These are phyloP conservation scores for Parapsyche elsis DNA, from an alignment of 1,140 invertebrate genomes.

Conservation along the genomic window DNA sequence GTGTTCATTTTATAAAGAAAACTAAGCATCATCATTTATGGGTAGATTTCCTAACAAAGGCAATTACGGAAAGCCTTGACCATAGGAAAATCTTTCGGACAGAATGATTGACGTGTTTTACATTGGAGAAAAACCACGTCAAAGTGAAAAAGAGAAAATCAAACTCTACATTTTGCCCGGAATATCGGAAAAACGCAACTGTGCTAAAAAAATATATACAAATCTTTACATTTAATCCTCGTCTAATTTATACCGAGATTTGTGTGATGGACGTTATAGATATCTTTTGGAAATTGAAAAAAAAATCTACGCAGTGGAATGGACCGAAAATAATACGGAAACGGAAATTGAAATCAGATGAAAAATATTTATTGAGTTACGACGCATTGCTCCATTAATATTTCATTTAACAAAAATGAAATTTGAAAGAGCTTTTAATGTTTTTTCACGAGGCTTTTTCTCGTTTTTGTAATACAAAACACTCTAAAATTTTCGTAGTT, in stretches of 20 bases:
- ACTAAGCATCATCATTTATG: neutral
- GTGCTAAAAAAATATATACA: constrained; percentile 15
- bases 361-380: constrained; percentile 43
- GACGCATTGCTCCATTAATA: neutral
- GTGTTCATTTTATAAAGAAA: too few relatives aligned
- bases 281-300: constrained; percentile 27
- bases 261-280: constrained; percentile 24
- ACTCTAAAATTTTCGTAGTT: too few relatives aligned
- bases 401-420: constrained; percentile 10
- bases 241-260: constrained; percentile 34
- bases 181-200: neutral
- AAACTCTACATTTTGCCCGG: constrained; percentile 1
- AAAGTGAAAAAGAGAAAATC: constrained; percentile 34
- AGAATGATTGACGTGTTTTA: constrained; percentile 37
- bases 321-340: constrained; percentile 40
- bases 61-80: constrained; percentile 20
- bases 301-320: constrained; percentile 18
- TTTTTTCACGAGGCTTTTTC: neutral
- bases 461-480: too few relatives aligned
- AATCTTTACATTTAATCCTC: neutral
- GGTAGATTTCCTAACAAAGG: constrained; percentile 35
- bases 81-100: constrained; percentile 12
- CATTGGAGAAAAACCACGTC: constrained; percentile 15
- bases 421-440: neutral
- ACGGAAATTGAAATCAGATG: constrained; percentile 37